These are phyloP conservation scores for Sander lucioperca DNA, from an alignment of 2,113 vertebrate species.

Conservation along the genomic window DNA sequence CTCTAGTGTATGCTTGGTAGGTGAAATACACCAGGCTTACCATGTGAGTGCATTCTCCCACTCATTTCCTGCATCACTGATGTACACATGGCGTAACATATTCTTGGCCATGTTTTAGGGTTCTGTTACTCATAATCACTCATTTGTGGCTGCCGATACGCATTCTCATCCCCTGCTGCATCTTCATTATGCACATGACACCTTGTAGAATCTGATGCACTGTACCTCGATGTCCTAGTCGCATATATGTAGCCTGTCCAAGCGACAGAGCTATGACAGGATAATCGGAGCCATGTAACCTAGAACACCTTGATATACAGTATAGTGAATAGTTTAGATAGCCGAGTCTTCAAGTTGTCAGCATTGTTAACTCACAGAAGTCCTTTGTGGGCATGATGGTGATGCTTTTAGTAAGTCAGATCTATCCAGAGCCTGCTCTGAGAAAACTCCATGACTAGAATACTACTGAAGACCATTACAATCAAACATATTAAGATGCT, in stretches of 20 bases:
- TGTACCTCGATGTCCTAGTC: constrained; percentile 63
- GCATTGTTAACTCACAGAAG: constrained; percentile 53
- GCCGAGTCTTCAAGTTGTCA: constrained; percentile 56
- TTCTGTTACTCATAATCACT: constrained; percentile 71
- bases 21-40: constrained; percentile 62
- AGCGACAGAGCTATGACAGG: constrained; percentile 66
- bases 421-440: constrained; percentile 84
- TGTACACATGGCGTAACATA: constrained; percentile 84
- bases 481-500: constrained; percentile 58
- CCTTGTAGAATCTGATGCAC: constrained; percentile 47
- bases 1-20: constrained; percentile 57
- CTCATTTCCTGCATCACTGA: constrained; percentile 72
- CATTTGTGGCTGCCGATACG: constrained; percentile 76
- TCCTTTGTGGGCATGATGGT: constrained; percentile 58
- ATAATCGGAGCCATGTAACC: constrained; percentile 75
- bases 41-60: constrained; percentile 64
- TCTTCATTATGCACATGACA: constrained; percentile 45
- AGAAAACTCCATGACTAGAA: constrained; percentile 79
- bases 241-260: constrained; percentile 44
- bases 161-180: constrained; percentile 68
- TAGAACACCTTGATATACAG: constrained; percentile 66
- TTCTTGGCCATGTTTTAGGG: constrained; percentile 83
- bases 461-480: constrained; percentile 67
- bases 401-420: constrained; percentile 78
- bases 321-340: constrained; percentile 61